phyloP scores from a whole-genome alignment of 2,797 vertebrate genomes.

The Monodelphis domestica region DNA sequence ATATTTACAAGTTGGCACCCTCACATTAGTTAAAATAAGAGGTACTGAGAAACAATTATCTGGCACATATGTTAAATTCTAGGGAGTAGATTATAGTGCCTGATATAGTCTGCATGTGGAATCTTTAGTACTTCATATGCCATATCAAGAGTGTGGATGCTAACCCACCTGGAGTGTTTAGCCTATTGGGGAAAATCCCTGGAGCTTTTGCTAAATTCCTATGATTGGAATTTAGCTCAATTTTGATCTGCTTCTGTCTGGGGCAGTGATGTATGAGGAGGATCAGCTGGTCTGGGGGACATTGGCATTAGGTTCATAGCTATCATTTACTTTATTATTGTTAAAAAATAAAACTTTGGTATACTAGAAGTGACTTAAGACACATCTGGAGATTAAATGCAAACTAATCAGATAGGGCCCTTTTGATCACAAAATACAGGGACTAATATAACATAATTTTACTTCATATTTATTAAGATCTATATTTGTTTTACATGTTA shows the following conservation, averaged over 20 bases:
- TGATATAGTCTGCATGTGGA: neutral
- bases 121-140: neutral
- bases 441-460: neutral
- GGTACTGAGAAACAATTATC: neutral
- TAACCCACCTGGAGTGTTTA: neutral
- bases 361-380: neutral
- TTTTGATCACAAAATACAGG: constrained; percentile 9
- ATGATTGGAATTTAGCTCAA: neutral
- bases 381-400: neutral
- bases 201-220: neutral
- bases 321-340: neutral
- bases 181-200: neutral
- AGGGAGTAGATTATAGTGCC: neutral
- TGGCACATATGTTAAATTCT: neutral
- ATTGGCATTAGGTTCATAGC: neutral
- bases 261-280: neutral
- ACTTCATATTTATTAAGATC: neutral
- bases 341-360: neutral
- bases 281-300: neutral
- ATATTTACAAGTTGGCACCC: neutral
- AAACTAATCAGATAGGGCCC: neutral
- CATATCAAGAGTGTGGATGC: neutral
- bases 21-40: neutral
- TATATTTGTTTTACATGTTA: neutral
- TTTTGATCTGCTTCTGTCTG: neutral